Evolutionary conservation across 2,113 vertebrate species (phyloP).

Genomic region (Lepidothrix coronata): DNA sequence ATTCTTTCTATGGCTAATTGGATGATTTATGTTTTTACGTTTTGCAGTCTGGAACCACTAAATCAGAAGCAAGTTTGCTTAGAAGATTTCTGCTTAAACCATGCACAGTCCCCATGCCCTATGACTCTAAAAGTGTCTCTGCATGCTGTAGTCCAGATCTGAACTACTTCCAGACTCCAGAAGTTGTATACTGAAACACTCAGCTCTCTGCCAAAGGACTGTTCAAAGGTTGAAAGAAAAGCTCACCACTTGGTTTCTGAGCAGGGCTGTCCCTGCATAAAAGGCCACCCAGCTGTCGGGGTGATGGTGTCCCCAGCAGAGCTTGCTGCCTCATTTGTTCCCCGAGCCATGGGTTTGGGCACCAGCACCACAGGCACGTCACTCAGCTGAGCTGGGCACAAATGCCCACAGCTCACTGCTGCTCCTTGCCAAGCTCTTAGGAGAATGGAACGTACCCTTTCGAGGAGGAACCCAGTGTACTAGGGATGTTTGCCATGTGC

Average conservation of each 20-base stretch:
- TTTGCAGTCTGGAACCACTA: background rate
- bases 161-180: background rate
- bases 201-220: background rate
- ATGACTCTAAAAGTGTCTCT: background rate
- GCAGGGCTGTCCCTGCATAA: background rate
- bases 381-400: background rate
- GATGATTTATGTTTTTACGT: background rate
- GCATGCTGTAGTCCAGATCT: background rate
- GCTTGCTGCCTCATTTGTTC: background rate
- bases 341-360: background rate
- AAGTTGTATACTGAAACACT: background rate
- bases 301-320: background rate
- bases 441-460: background rate
- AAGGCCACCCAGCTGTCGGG: background rate
- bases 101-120: no score
- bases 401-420: accelerated
- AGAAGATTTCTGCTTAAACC: background rate
- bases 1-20: background rate
- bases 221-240: background rate
- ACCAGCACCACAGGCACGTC: accelerated
- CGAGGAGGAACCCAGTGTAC: background rate
- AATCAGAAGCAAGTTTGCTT: background rate
- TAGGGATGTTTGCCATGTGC: accelerated
- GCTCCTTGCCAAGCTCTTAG: background rate
- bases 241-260: background rate